Percentiles rank a stretch among this genome's conserved stretches.
These are phyloP conservation scores for Paraescarpia echinospica DNA, from an alignment of 1,140 invertebrate species.

Conservation along the genomic window DNA sequence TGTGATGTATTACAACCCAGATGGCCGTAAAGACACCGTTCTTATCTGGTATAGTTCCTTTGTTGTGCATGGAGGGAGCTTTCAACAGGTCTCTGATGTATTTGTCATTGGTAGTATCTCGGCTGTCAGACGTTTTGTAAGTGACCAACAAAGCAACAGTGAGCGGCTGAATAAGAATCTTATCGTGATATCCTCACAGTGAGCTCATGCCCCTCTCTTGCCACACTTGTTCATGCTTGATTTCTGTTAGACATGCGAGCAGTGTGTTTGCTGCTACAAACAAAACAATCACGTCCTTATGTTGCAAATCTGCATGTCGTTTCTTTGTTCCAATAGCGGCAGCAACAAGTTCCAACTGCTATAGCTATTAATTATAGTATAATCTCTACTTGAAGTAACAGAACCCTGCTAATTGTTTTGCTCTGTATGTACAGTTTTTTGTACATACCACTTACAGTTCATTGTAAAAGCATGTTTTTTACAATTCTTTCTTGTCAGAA, in stretches of 20 bases:
- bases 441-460: background rate
- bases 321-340: background rate
- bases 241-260: background rate
- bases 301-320: background rate
- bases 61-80: background rate
- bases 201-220: background rate
- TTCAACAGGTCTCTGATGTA: background rate
- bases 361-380: background rate
- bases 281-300: background rate
- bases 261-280: background rate
- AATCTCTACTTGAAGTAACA: background rate
- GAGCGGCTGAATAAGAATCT: background rate
- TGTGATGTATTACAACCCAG: background rate
- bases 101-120: background rate
- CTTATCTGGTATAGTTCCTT: background rate
- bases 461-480: background rate
- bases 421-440: background rate
- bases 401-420: background rate
- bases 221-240: background rate
- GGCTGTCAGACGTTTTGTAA: background rate
- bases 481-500: background rate
- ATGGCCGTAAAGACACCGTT: background rate
- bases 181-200: background rate
- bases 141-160: background rate
- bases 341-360: background rate